Percentiles rank a stretch among this genome's conserved stretches.
Evolutionary conservation across 2,113 vertebrate genomes (phyloP).

Genomic region (Argyrosomus japonicus): DNA sequence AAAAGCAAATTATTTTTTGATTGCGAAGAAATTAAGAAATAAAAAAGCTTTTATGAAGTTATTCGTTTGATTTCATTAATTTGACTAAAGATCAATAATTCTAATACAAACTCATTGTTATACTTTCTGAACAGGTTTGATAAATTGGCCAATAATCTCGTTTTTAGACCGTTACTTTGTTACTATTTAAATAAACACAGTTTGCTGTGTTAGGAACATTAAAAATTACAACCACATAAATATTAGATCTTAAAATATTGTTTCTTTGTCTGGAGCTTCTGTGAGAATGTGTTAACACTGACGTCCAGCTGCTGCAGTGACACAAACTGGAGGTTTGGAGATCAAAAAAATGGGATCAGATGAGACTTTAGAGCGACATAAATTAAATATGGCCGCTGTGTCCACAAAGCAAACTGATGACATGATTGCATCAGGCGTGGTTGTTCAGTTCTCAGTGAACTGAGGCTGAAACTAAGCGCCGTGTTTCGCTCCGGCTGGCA

Average conservation of each 20-base stretch:
- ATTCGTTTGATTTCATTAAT: too few relatives aligned
- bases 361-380: slow-evolving; percentile 59
- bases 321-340: slow-evolving; percentile 39
- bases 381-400: slow-evolving; percentile 71
- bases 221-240: background rate
- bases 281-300: slow-evolving; percentile 11
- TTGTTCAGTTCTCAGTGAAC: slow-evolving; percentile 55
- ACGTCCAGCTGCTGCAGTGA: slow-evolving; percentile 31
- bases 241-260: too few relatives aligned
- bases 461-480: slow-evolving; percentile 34
- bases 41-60: too few relatives aligned
- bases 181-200: background rate
- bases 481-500: slow-evolving; percentile 27
- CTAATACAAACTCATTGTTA: too few relatives aligned
- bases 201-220: too few relatives aligned
- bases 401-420: slow-evolving; percentile 66
- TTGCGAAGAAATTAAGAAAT: too few relatives aligned
- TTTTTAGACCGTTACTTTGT: background rate
- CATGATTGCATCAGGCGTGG: slow-evolving; percentile 62
- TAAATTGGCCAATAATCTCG: too few relatives aligned
- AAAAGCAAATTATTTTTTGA: too few relatives aligned
- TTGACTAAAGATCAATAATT: too few relatives aligned
- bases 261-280: background rate
- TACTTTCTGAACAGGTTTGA: too few relatives aligned
- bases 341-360: slow-evolving; percentile 52